phyloP scores from a whole-genome alignment of 2,113 vertebrate species.

The Sitta europaea region DNA sequence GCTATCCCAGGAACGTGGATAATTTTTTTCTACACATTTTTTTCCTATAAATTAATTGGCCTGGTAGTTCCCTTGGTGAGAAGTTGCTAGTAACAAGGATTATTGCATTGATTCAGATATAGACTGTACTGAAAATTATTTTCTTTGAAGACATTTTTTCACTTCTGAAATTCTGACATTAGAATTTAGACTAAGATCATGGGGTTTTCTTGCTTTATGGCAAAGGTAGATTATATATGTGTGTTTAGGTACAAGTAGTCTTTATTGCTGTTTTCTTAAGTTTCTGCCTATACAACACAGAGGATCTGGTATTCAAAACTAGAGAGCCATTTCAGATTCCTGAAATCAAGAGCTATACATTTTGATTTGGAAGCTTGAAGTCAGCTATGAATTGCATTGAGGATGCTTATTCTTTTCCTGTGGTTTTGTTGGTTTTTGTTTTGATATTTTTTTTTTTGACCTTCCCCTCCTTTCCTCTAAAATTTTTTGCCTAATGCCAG shows the following conservation, averaged over 20 bases:
- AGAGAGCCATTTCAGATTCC: background rate
- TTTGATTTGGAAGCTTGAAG: background rate
- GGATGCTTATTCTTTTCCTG: background rate
- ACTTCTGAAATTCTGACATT: background rate
- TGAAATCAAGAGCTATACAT: background rate
- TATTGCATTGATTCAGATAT: no score
- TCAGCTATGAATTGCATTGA: background rate
- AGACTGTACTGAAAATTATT: background rate
- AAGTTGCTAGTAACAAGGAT: background rate
- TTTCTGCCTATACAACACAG: background rate
- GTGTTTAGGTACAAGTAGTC: background rate
- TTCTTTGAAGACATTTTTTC: background rate
- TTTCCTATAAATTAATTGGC: background rate
- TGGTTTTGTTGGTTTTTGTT: background rate
- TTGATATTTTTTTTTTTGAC: background rate
- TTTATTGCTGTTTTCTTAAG: background rate
- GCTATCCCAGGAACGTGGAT: fast-evolving
- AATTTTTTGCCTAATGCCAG: background rate
- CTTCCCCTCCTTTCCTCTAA: background rate
- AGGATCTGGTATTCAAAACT: background rate
- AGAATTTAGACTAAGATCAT: background rate
- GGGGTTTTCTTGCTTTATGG: background rate
- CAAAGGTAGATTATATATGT: background rate
- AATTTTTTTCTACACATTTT: background rate
- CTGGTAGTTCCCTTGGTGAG: background rate